Base-by-base conservation (phyloP, 1,140 invertebrate species). In the Meloidogyne hapla region DNA sequence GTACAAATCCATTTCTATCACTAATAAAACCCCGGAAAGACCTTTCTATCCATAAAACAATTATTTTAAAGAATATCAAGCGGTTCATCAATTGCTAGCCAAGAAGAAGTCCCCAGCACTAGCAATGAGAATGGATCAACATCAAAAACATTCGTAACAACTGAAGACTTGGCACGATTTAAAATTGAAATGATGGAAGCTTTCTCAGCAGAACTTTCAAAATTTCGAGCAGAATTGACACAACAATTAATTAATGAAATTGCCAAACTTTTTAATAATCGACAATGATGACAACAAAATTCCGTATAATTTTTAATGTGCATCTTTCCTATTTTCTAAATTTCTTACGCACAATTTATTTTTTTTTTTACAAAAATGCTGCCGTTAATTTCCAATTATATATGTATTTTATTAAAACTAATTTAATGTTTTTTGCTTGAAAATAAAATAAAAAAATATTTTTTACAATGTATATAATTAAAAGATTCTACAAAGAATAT, bases 21-120 rank as follows among this genome's bases (percentile, higher is more conserved):
- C n/a, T n/a, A n/a, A n/a, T n/a, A n/a, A n/a, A n/a, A n/a, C n/a
- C 66, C 26, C 26, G 21, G 15, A 33, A 38, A 33, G 15, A 18
- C 13, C 26, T 33, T 18, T 64, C 10, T 23, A 64, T 8, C 6
- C 12, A 15, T 1, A 68, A 26, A 33, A 33, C 64, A 15, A 25
- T 42, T 0, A 42, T n/a, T n/a, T 42, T 40, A 9, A 45, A 70
- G 69, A 70, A 70, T 42, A 18, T 61, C 69, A 45, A 70, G 69
- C 10, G 69, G 45, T 13, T 70, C 69, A n/a, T 70, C 69, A 61
- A 56, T 70, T 5, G 45, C 69, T 61, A 70, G 69, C 38, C 69
- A 70, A 21, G 69, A 70, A 15, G 69, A 70, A 26, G 18, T 61
- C 13, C 33, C 25, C 21, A 45, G 8, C n/a, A 6, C n/a, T 45